Conservation (phyloP, 2,113 vertebrate species). For the Istiophorus platypterus region DNA sequence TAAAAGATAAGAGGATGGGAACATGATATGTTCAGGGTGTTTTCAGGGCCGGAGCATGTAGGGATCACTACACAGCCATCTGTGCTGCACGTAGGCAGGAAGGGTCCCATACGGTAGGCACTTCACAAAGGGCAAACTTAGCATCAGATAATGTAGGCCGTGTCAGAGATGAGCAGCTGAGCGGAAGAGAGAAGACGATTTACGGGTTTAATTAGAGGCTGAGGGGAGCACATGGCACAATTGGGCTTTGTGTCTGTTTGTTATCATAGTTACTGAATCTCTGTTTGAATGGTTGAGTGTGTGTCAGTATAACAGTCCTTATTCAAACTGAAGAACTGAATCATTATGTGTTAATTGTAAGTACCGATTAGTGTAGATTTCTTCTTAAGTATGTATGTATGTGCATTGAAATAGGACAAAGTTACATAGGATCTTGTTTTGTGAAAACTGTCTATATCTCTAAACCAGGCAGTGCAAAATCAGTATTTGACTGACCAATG, state of each 20-base stretch:
- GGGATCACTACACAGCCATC: conserved; percentile 61
- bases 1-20: conserved; percentile 47
- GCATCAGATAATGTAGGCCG: conserved; percentile 56
- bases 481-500: neutral
- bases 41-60: conserved; percentile 39
- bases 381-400: neutral
- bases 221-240: conserved; percentile 31
- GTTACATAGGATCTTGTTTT: neutral
- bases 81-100: conserved; percentile 47
- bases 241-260: conserved; percentile 38
- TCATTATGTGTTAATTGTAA: neutral
- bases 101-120: conserved; percentile 29
- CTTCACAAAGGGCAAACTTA: conserved; percentile 66
- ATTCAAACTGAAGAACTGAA: neutral
- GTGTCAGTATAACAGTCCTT: neutral
- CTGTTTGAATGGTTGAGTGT: neutral
- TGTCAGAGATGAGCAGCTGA: conserved; percentile 64
- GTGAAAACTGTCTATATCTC: conserved; percentile 4
- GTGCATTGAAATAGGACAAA: neutral
- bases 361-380: neutral
- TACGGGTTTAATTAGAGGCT: conserved; percentile 66
- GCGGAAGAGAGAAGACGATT: conserved; percentile 71
- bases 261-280: neutral
- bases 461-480: neutral
- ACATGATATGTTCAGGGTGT: conserved; percentile 61